Conservation (phyloP, 2,888 invertebrate genomes). For the Hydrotaea cyrtoneurina region DNA sequence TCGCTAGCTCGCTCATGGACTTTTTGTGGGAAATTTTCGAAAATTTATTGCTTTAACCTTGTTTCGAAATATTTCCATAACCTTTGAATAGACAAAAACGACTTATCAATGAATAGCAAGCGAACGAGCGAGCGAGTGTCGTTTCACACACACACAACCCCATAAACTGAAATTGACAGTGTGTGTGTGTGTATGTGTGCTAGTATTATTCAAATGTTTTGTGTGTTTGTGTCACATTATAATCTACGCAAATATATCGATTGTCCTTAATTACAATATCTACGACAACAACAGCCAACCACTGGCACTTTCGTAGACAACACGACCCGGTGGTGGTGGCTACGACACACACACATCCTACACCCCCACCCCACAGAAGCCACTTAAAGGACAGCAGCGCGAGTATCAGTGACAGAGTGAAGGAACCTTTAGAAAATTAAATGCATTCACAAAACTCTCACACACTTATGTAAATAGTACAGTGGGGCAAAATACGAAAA, state of each 20-base stretch:
- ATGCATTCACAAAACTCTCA: not conserved
- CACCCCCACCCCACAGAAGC: not conserved
- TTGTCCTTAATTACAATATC: conserved; percentile 59
- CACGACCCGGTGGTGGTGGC: not conserved
- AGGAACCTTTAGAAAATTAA: not conserved
- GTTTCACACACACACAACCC: too few relatives aligned
- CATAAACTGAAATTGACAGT: not conserved
- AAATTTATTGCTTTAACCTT: conserved; percentile 30
- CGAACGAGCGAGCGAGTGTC: too few relatives aligned
- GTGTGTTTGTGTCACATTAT: conserved; percentile 8
- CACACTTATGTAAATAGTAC: not conserved
- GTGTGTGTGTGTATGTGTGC: not conserved
- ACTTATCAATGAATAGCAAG: not conserved
- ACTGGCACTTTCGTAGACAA: not conserved
- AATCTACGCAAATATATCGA: conserved; percentile 62
- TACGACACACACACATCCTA: not conserved
- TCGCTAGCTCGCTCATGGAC: not conserved
- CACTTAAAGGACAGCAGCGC: not conserved
- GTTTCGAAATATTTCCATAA: conserved; percentile 11
- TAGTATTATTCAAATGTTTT: not conserved
- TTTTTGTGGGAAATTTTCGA: not conserved
- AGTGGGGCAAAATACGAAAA: too few relatives aligned
- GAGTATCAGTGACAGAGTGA: not conserved
- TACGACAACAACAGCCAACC: not conserved
- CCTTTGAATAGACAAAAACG: not conserved